A percentile compares a stretch with the other conserved stretches of the same genome.
These are phyloP conservation scores for Ciconia maguari DNA, from an alignment of 2,113 vertebrate genomes.

Conservation along the genomic window DNA sequence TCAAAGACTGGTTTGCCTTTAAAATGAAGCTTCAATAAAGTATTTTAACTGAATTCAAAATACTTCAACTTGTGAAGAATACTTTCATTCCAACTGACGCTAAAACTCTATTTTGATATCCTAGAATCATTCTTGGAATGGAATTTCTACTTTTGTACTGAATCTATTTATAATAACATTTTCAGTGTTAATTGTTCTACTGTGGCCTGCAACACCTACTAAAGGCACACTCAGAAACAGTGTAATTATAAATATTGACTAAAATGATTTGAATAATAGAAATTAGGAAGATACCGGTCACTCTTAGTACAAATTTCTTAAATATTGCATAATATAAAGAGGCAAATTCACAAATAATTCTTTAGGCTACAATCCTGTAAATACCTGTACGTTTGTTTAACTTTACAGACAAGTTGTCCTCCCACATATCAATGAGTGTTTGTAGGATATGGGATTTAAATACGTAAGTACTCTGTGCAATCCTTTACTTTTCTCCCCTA, in stretches of 20 bases:
- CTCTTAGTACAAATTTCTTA: background rate
- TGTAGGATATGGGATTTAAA: background rate
- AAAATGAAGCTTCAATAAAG: background rate
- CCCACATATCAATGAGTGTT: background rate
- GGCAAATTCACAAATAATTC: background rate
- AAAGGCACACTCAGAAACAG: background rate
- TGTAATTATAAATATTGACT: background rate
- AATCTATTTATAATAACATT: background rate
- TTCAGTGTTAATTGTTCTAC: background rate
- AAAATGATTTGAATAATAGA: background rate
- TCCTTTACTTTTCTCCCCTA: background rate
- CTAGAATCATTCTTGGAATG: background rate
- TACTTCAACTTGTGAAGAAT: background rate
- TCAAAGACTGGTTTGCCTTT: background rate
- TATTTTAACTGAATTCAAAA: background rate
- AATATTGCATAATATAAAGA: background rate
- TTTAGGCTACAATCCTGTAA: background rate
- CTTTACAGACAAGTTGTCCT: background rate
- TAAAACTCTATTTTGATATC: background rate
- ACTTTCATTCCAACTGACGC: background rate
- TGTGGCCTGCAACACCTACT: background rate
- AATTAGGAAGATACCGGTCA: background rate
- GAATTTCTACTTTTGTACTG: background rate
- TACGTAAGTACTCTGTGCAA: fast-evolving
- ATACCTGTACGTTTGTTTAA: background rate